Percentiles rank a stretch among this genome's conserved stretches.
Evolutionary conservation across 1,140 invertebrate genomes (phyloP).

Genomic region (Latrodectus geometricus): DNA sequence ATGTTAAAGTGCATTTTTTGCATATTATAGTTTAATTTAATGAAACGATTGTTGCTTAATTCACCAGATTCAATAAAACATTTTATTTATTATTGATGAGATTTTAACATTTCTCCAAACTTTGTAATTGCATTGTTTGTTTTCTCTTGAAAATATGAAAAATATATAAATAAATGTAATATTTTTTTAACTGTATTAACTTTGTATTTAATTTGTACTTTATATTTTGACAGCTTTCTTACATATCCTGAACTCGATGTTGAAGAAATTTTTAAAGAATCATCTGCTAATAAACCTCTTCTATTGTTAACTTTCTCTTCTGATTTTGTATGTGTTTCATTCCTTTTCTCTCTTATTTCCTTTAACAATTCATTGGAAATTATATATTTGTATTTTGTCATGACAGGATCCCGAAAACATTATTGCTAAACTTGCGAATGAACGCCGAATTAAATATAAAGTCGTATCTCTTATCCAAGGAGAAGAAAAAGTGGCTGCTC

Average conservation of each 20-base stretch:
- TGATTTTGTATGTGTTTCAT: slow-evolving; percentile 21
- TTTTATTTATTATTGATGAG: no score
- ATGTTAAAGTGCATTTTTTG: no score
- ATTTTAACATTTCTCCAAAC: no score
- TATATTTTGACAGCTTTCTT: slow-evolving; percentile 24
- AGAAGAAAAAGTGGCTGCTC: slow-evolving; percentile 25
- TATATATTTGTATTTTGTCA: slow-evolving; percentile 5
- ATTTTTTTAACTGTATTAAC: neutral
- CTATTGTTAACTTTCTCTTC: slow-evolving; percentile 24
- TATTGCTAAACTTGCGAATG: neutral
- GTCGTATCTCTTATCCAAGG: slow-evolving; percentile 27
- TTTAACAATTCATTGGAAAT: neutral
- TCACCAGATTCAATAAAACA: no score
- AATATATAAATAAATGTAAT: neutral
- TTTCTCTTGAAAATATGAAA: no score
- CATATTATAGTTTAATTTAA: no score
- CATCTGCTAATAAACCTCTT: slow-evolving; percentile 28
- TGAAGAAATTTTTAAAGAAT: slow-evolving; percentile 33
- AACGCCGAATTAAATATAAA: neutral
- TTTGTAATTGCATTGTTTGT: no score
- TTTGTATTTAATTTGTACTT: neutral
- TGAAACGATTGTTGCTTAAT: no score
- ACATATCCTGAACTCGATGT: neutral
- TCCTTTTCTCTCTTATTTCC: neutral
- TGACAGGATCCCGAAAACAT: slow-evolving; percentile 28